These are phyloP conservation scores for Drosophila fuyamai DNA, from an alignment of 1,140 invertebrate genomes.

Conservation along the genomic window DNA sequence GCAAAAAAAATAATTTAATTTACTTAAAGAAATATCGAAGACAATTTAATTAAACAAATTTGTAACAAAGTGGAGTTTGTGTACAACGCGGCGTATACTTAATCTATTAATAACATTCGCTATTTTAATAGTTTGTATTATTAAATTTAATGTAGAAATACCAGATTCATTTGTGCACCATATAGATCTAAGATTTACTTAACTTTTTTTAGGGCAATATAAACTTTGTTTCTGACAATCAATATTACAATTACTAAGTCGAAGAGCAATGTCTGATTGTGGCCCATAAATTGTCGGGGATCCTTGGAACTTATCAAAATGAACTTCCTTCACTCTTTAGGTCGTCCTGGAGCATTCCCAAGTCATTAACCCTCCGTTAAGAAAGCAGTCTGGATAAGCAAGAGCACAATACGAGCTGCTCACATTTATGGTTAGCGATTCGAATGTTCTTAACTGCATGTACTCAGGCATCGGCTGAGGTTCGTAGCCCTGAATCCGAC, in stretches of 20 bases:
- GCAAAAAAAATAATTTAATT: background rate
- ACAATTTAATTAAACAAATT: no score
- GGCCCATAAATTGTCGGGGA: background rate
- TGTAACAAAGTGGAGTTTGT: no score
- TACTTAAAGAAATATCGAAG: background rate
- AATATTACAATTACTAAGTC: no score
- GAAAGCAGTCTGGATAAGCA: conserved; percentile 38
- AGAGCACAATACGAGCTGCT: conserved; percentile 46
- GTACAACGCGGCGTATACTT: background rate
- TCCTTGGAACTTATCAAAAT: conserved; percentile 35
- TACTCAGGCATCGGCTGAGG: conserved; percentile 28
- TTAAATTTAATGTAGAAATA: no score
- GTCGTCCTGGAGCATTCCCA: conserved; percentile 17
- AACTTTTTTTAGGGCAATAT: no score
- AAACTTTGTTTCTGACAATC: background rate
- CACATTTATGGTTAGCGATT: conserved; percentile 46
- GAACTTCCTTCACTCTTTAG: conserved; percentile 3
- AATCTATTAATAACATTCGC: background rate
- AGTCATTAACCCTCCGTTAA: conserved; percentile 41
- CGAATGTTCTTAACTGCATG: conserved; percentile 43
- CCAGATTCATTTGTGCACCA: no score
- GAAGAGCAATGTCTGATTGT: background rate
- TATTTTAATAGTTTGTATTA: no score
- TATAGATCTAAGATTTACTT: no score
- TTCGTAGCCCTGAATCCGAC: conserved; percentile 5